Evolutionary conservation across 2,888 invertebrate genomes (phyloP), one percentile per base, ranked within the genome.

Genomic region (Plusia festucae): DNA sequence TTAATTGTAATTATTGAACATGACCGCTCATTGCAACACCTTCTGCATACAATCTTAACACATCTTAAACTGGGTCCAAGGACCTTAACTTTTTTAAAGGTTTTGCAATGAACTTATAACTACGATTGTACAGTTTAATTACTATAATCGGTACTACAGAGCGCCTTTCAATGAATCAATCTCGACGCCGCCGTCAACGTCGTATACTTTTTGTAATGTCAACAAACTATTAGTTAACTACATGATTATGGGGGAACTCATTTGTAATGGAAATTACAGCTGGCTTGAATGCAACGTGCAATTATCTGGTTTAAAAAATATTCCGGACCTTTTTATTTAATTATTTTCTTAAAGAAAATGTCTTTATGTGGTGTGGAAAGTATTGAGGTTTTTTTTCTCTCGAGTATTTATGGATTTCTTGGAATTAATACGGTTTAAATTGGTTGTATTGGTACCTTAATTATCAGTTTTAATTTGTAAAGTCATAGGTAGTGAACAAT

Each of bases 61-160:
- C 62, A 65, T 76, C 69, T 76, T 63, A 69, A 53, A 40, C 70
- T 60, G 58, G 40, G 71, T 73, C 69, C 79, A 79, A 76, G 78
- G 79, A 71, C 51, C 20, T 60, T 66, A 57, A 66, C 55, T 68
- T 73, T 68, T 76, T 70, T 56, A 67, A 68, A 56, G 49, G 74
- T 81, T 76, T 81, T 61, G 72, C 68, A 83, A 83, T 65, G 24
- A 68, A 66, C 65, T 72, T 62, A 63, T 69, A 75, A 68, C 63
- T 73, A 70, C 72, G 68, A 69, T 60, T 76, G 53, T 71, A 74
- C 59, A 72, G 54, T 73, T 82, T 83, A 83, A 83, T 83, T 81
- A 72, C 75, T 75, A 22, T 84, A 78, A 82, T 84, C 74, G 76
- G 60, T 59, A 66, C 30, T 2, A 24, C 60, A 60, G 62, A 69